These are phyloP conservation scores for Eublepharis macularius DNA, from an alignment of 2,113 vertebrate species.

Conservation along the genomic window DNA sequence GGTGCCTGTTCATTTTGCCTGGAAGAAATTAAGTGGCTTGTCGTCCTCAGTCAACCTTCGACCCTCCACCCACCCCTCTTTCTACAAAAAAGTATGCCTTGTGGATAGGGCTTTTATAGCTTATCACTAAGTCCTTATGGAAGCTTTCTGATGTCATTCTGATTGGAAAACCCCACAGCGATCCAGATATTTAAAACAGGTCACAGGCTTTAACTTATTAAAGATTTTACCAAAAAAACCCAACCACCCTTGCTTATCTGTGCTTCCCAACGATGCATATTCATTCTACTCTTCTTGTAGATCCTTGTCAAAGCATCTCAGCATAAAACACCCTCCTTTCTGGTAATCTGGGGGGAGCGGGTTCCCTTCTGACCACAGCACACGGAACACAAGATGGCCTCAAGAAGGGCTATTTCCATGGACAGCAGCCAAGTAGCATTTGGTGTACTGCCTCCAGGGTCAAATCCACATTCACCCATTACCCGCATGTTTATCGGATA, in stretches of 20 bases:
- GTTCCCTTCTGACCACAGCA: neutral
- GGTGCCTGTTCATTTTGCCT: constrained; percentile 70
- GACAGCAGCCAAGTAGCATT: no score
- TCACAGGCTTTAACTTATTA: constrained; percentile 64
- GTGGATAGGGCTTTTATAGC: constrained; percentile 55
- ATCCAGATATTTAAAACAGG: constrained; percentile 57
- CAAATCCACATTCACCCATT: no score
- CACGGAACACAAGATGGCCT: neutral
- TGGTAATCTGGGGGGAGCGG: neutral
- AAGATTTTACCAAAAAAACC: constrained; percentile 44
- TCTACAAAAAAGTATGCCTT: constrained; percentile 61
- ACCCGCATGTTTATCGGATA: no score
- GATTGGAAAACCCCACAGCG: constrained; percentile 50
- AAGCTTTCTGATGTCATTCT: constrained; percentile 54
- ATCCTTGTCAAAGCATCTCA: neutral
- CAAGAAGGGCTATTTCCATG: neutral
- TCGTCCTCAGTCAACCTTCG: constrained; percentile 57
- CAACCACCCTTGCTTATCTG: neutral
- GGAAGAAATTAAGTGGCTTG: constrained; percentile 69
- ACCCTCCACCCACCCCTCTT: neutral
- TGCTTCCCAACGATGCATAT: neutral
- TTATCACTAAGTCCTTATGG: constrained; percentile 53
- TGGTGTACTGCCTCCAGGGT: neutral
- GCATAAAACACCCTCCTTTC: neutral
- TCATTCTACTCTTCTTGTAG: neutral